Evolutionary conservation across 2,888 invertebrate species (phyloP).

Genomic region (Phasia obesa): DNA sequence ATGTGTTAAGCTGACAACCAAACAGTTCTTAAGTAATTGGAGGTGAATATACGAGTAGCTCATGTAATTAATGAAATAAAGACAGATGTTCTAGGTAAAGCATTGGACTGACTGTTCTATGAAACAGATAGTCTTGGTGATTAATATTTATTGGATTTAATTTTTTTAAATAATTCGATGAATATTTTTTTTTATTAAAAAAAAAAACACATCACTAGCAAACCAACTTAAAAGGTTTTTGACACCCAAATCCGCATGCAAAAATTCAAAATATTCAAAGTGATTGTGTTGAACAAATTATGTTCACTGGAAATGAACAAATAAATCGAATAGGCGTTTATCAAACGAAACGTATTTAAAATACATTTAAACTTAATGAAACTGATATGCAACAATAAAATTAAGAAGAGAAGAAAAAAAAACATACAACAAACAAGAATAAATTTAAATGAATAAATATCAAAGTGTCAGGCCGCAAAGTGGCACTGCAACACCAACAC

Average conservation of each 20-base stretch:
- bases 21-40: too few species aligned
- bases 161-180: not conserved
- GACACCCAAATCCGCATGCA: not conserved
- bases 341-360: constrained; percentile 48
- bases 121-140: too few species aligned
- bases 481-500: constrained; percentile 68
- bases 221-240: constrained; percentile 1
- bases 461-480: constrained; percentile 73
- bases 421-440: constrained; percentile 32
- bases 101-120: too few species aligned
- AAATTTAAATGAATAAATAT: constrained; percentile 55
- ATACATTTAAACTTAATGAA: constrained; percentile 44
- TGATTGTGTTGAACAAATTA: constrained; percentile 75
- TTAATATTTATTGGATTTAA: too few species aligned
- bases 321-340: constrained; percentile 39
- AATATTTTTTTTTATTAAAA: not conserved
- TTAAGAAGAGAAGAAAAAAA: not conserved
- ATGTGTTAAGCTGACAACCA: too few species aligned
- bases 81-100: too few species aligned
- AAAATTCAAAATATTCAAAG: constrained; percentile 69
- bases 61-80: too few species aligned
- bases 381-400: constrained; percentile 40
- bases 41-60: too few species aligned
- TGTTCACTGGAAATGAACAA: constrained; percentile 64
- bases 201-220: not conserved